These are phyloP conservation scores for Eucera pruinosa DNA, from an alignment of 2,888 invertebrate species.

Conservation along the genomic window DNA sequence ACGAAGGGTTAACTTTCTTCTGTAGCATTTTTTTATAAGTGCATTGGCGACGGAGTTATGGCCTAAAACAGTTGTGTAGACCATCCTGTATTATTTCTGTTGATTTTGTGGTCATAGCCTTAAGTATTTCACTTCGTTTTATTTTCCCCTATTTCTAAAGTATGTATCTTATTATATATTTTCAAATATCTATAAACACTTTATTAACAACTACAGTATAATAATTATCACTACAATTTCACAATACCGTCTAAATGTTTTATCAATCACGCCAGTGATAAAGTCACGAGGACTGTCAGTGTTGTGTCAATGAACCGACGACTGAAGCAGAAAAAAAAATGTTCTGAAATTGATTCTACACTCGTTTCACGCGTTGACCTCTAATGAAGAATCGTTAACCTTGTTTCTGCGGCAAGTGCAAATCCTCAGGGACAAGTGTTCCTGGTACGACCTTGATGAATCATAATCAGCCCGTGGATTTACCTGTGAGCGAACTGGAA, in stretches of 20 bases:
- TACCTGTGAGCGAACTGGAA: conserved; percentile 16
- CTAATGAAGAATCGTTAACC: conserved; percentile 38
- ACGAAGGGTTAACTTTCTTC: too few relatives aligned
- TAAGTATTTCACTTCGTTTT: too few relatives aligned
- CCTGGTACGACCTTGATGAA: conserved; percentile 27
- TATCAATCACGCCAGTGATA: not conserved
- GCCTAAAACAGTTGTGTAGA: too few relatives aligned
- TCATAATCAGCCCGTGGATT: conserved; percentile 2
- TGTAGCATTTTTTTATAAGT: too few relatives aligned
- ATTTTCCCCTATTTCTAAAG: too few relatives aligned
- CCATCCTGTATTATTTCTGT: too few relatives aligned
- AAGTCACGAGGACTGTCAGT: not conserved
- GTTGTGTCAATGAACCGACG: conserved; percentile 22
- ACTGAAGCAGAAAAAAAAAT: not conserved
- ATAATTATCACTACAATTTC: too few relatives aligned
- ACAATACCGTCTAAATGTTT: too few relatives aligned
- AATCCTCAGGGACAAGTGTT: conserved; percentile 22
- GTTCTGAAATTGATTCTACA: conserved; percentile 26
- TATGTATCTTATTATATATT: too few relatives aligned
- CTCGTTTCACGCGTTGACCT: conserved; percentile 35
- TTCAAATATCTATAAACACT: not conserved
- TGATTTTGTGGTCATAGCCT: too few relatives aligned
- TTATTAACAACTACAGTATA: too few relatives aligned
- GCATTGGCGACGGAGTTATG: too few relatives aligned
- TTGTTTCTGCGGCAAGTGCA: conserved; percentile 24